Base-by-base conservation (phyloP, 2,888 invertebrate genomes). In the Pachliopta kotzebuea region DNA sequence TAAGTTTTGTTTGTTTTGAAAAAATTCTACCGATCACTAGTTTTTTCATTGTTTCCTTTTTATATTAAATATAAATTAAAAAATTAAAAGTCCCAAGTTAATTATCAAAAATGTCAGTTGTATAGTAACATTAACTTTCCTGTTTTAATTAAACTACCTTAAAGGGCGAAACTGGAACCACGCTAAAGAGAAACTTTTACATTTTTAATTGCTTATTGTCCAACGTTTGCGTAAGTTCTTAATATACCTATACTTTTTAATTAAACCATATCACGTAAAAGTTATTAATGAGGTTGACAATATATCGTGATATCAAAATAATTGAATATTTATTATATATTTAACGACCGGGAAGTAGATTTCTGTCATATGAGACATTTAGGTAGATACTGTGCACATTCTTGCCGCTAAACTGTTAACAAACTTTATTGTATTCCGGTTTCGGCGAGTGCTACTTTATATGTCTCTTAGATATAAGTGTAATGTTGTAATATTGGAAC, bases 121-220 rank as follows among this genome's bases (percentile, higher is more conserved):
- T 23, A 60, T 14, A 60, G 52, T 37, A 23, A 45, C n/a, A 45
- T 45, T 45, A 45, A 45, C 45, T 23, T 52, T 60, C 60, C 60
- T 18, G 59, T 60, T 53, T 60, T 29, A 59, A 59, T 31, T 37
- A 45, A 31, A 60, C 37, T 31, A 52, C 60, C 52, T 52, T 60
- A 60, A 60, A 52, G 60, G 52, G 52, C 31, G 31, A 53, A 21
- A 31, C 52, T 60, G 60, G 52, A 53, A 60, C 42, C 55, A 45
- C 54, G 24, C n/a, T 42, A 24, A 54, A 61, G 42, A 37, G 24
- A 61, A 55, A 24, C 53, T 61, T 61, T 60, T 42, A 54, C 52
- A 26, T 31, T 45, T 55, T 61, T 55, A 61, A 61, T 54, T 54
- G 54, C 45, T 24, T 53, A 61, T 61, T 54, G 60, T 56, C 24